A percentile compares a stretch with the other conserved stretches of the same genome.
These are phyloP conservation scores for Pachliopta kotzebuea DNA, from an alignment of 2,888 invertebrate genomes.

Conservation along the genomic window DNA sequence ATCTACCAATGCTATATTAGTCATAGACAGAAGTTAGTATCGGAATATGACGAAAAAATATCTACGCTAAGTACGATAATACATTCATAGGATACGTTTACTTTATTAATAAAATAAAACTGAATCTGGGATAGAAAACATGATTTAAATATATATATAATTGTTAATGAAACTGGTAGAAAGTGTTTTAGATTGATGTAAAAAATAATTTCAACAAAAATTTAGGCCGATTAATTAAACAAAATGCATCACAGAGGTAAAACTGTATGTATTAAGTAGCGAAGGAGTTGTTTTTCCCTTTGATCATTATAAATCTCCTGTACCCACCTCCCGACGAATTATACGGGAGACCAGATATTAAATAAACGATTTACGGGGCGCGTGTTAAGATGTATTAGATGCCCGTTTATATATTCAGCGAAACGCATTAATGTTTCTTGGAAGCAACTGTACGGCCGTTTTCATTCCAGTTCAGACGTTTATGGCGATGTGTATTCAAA, in stretches of 20 bases:
- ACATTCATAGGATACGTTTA: too few species aligned
- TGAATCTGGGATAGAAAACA: too few species aligned
- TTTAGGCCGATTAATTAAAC: neutral
- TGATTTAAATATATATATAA: too few species aligned
- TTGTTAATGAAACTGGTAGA: too few species aligned
- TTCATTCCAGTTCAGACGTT: constrained; percentile 29
- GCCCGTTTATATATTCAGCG: constrained; percentile 24
- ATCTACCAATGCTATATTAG: too few species aligned
- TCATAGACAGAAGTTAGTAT: too few species aligned
- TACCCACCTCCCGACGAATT: constrained; percentile 11
- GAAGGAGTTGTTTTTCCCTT: neutral
- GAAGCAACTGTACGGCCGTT: constrained; percentile 33
- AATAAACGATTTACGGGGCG: constrained; percentile 16
- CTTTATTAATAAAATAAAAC: too few species aligned
- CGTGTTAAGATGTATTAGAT: constrained; percentile 18
- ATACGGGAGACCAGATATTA: neutral
- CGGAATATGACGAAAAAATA: too few species aligned
- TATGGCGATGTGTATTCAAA: constrained; percentile 33
- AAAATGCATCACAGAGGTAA: neutral
- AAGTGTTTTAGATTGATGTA: too few species aligned
- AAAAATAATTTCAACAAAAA: neutral
- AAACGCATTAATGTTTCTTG: constrained; percentile 32
- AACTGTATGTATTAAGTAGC: neutral
- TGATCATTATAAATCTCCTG: constrained; percentile 9
- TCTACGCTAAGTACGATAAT: too few species aligned